A percentile compares a stretch with the other conserved stretches of the same genome.
phyloP scores from a whole-genome alignment of 2,888 invertebrate species.

The Lasioglossum marginatum region DNA sequence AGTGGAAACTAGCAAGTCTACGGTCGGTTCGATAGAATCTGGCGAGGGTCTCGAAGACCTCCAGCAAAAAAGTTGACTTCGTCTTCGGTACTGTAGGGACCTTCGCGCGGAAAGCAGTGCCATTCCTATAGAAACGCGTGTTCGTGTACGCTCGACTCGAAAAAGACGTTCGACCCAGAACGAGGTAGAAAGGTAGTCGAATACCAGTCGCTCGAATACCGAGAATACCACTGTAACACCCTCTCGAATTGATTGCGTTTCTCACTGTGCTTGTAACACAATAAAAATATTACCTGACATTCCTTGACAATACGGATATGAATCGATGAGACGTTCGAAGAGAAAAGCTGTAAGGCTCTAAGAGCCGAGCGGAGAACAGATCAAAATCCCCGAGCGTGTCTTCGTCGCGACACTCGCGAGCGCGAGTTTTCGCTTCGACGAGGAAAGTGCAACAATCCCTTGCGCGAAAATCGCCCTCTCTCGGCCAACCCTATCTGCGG shows the following conservation, averaged over 20 bases:
- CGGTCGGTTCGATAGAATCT: constrained; percentile 22
- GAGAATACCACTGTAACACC: background rate
- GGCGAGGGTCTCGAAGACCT: background rate
- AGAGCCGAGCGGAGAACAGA: constrained; percentile 7
- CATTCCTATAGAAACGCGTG: constrained; percentile 61
- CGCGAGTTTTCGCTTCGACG: too few species aligned
- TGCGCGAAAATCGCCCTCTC: background rate
- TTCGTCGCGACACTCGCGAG: background rate
- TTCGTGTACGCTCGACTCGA: constrained; percentile 41
- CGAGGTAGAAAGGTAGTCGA: constrained; percentile 35
- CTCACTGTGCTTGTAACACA: constrained; percentile 54
- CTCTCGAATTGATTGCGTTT: constrained; percentile 24
- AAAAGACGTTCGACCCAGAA: constrained; percentile 26
- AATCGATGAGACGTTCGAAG: constrained; percentile 20
- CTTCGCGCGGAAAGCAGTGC: constrained; percentile 56
- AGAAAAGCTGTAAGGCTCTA: constrained; percentile 8
- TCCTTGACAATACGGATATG: constrained; percentile 51
- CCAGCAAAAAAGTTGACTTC: background rate
- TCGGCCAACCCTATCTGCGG: background rate
- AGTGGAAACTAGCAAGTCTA: constrained; percentile 29
- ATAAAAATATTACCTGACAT: constrained; percentile 61
- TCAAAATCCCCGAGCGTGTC: background rate
- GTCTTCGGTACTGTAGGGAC: constrained; percentile 10
- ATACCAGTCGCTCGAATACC: constrained; percentile 10
- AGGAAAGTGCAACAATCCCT: background rate